Base-by-base conservation (phyloP, 2,797 vertebrate genomes). In the Geotria australis region DNA sequence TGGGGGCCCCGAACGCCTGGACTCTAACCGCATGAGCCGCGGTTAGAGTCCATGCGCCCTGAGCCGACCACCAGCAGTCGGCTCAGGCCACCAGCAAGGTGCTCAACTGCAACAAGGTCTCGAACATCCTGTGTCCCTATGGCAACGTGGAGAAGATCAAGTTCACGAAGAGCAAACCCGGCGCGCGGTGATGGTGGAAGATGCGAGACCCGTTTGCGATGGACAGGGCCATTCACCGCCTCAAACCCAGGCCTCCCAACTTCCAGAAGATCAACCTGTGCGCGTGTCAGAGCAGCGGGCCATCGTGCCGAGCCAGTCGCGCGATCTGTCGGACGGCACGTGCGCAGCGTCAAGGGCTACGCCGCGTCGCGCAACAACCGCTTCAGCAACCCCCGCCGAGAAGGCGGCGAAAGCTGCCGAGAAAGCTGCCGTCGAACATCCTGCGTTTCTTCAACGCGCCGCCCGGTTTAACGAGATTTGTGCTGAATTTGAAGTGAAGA, bases 321-420 rank as follows among this genome's bases (percentile, higher is more conserved):
- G 89, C 1, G 81, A 82, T 58, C 67, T 91, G 9, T 83, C 86
- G 62, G 85, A 91, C 2, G 81, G 82, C 47, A 81, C 73, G 7
- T 81, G n/a, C n/a, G 74, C 68, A 89, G 84, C 69, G 91, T 85
- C 64, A 89, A 91, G 67, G 84, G 85, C 60, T 91, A 89, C 72
- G 82, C 81, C 0, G 82, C 82, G 10, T 85, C 81, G 10, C 72
- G 85, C 51, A 88, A 91, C 75, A 91, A 91, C 63, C 75, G 85
- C 51, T 91, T 91, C 71, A 84, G 79, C 6, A 81, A 83, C 2
- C 77, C n/a, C n/a, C n/a, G n/a, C 83, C 0, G 85, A 91, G 63
- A 83, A 91, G 69, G 85, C 82, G 0, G 80, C 83, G 60, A n/a
- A 91, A 88, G 71, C 91, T 91, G 66, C 69, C 85, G 13, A 89